Base-by-base conservation (phyloP, 2,797 vertebrate genomes). In the Babyrousa celebensis region DNA sequence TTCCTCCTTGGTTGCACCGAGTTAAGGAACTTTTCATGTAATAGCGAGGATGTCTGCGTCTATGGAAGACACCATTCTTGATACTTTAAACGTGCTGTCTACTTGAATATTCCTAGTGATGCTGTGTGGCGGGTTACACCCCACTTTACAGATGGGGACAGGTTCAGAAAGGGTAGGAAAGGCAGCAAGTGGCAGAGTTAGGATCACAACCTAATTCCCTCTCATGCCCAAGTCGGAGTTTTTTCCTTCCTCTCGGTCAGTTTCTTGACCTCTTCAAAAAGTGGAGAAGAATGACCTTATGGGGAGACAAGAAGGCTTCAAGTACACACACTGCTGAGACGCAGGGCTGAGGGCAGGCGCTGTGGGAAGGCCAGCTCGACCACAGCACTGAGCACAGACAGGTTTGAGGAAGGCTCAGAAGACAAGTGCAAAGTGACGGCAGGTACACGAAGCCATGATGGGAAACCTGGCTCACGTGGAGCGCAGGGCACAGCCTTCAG, bases 221-320 rank as follows among this genome's bases (percentile, higher is more conserved):
- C 54, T 68, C 83, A 36, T 36, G 21, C 78, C 48, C 20, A 62
- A 40, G 60, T 15, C 20, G 43, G 48, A 71, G 32, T 68, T 86
- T 82, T 78, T 65, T 72, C 72, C 5, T 9, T 85, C 71, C 72
- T 79, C 85, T 70, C n/a, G 18, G 56, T 6, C 52, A 18, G 29
- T 88, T 91, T 89, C 77, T 83, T 78, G 74, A 65, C 48, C 83
- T 87, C 82, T 91, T 96, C 56, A 79, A 72, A 58, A 94, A 32
- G 18, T 0, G 85, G 60, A 89, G 65, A 88, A 74, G 60, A 36
- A 82, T 2, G 32, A 43, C 60, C 12, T 74, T 62, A 12, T 1
- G 6, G 32, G 56, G 20, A 68, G 63, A 20, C 32, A n/a, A 54
- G 18, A 78, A 12, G 67, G 58, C 67, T 21, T 67, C 48, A 12